Base-by-base conservation (phyloP, 2,797 vertebrate species). In the Pangasius krempfi region DNA sequence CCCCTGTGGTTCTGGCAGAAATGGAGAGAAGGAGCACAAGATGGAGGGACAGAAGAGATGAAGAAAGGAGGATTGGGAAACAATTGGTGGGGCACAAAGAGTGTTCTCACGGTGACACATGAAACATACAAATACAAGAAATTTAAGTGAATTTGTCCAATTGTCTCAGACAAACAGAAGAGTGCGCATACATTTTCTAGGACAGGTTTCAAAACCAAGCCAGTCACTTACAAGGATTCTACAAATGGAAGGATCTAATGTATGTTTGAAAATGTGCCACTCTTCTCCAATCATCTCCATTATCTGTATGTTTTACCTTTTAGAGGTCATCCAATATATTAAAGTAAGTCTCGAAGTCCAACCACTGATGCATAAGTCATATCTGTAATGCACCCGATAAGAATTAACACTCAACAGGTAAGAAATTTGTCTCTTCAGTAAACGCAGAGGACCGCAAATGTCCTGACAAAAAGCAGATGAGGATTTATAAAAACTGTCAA, bases 1-100 rank as follows among this genome's bases (percentile, higher is more conserved):
- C 97, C 97, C 97, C 96, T 92, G 94, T 93, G 96, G 96, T 86
- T 94, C 93, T 91, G 89, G 90, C 91, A 92, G 88, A 89, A 91
- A 93, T 89, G 91, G 89, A 90, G 89, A 91, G 87, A 81, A 56
- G 88, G 83, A 33, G 47, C 80, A 66, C 89, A 89, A 92, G 89
- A 91, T 91, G 92, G 88, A 89, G 87, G 72, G 66, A 64, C 68
- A 76, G 58, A 87, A 80, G 70, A 89, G 81, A 79, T 86, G 47
- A 83, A 90, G 33, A 70, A 64, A 86, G 56, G 72, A 68, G 73
- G 22, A 86, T 30, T 84, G 79, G 83, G 75, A 80, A 78, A 89
- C 75, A 52, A 72, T 13, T 58, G 87, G 62, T 80, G 37, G 60
- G 64, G 82, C 68, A 86, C 72, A 84, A 86, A 82, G 44, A 82